Evolutionary conservation across 2,113 vertebrate genomes (phyloP), one percentile per base, ranked within the genome.

Genomic region (Lipophrys pholis): DNA sequence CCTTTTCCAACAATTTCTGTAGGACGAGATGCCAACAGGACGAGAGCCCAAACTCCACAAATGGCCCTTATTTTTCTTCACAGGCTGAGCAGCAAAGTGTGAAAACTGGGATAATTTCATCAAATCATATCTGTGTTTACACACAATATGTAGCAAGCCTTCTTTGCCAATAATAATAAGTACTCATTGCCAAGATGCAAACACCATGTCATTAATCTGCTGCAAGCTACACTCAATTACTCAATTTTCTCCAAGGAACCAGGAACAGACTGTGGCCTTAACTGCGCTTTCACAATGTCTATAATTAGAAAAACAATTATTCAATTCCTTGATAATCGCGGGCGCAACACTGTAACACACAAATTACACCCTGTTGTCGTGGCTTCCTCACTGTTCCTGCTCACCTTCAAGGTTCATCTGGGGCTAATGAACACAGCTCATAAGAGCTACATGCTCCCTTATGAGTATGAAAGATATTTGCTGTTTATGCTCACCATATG

Each of bases 401-500:
- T 87, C 84, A 91, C 80, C 87, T 89, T 88, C 80, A 89, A 39
- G 80, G 84, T 82, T 87, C 69, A 57, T 70, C n/a, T 30, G 41
- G 71, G 82, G 87, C 73, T 85, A 86, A 90, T 88, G 87, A 86
- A 87, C 78, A 66, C 41, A 11, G 76, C 80, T 75, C 67, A 59
- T 59, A 81, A 60, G 61, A 53, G 73, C 78, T 74, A 35, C 80
- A 41, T 3, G 62, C 64, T 89, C 84, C 82, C 87, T 1, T 3
- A 10, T 68, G 84, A 56, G 50, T 67, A 16, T 21, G 39, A 54
- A 59, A 59, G 73, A 84, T 82, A 82, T 87, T 73, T 73, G 30
- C 73, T 77, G 80, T 88, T 88, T 81, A 87, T 84, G 69, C 80
- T 67, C 65, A 72, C 87, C 86, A 89, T 89, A 88, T 89, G 87